Evolutionary conservation across 1,140 invertebrate species (phyloP), one percentile per base, ranked within the genome.

Genomic region (Bombus confusus): DNA sequence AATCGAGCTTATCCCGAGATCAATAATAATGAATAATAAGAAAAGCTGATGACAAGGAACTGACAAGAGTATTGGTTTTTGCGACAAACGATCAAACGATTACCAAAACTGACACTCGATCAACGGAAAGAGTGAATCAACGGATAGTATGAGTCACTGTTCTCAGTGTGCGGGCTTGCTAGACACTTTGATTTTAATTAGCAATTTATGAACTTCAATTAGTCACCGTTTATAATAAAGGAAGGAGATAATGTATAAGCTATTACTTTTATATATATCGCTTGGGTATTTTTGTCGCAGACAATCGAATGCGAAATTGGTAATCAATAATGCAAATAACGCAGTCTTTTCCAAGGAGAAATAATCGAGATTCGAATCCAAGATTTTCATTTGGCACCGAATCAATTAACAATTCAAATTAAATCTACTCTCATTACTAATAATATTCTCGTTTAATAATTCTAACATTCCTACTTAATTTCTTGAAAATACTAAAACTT

Each of bases 81-180:
- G 18, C 18, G 47, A 52, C 47, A 22, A 22, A 52, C 18, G 59
- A 62, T 12, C 10, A 22, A 22, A 78, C 25, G 59, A 64, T 43
- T n/a, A 13, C 31, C 28, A 13, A 10, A 28, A 18, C 5, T 34
- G 59, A n/a, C 12, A 62, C 12, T 62, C 59, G 59, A 62, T 62
- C 28, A 62, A 57, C 25, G 15, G 80, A 31, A 37, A 25, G 28
- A 43, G 34, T 71, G 82, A 78, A 78, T 83, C 74, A 68, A 22
- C 57, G 47, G 66, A 66, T n/a, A 9, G 15, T 10, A n/a, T 78
- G 82, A 78, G 5, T 83, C n/a, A 18, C 2, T 31, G n/a, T 9
- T 62, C 22, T n/a, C 57, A 13, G 37, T 4, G 41, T 34, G 52
- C 0, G 25, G 66, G 10, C 57, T 66, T 25, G 15, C 59, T 28